Evolutionary conservation across 2,888 invertebrate species (phyloP), one percentile per base, ranked within the genome.

Genomic region (Yponomeuta sedellus): DNA sequence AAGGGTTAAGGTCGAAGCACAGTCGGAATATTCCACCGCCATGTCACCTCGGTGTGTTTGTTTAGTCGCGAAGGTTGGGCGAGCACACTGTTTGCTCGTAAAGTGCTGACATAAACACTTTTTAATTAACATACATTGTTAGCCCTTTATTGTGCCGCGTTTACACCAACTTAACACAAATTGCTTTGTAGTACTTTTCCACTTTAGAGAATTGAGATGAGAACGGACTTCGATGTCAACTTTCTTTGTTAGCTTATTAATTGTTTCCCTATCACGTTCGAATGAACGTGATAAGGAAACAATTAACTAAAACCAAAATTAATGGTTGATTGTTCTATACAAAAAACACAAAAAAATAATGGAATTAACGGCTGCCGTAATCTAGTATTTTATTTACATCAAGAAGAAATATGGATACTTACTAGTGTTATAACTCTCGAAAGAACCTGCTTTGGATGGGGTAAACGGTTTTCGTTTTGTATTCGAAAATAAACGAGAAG

Each of bases 101-200:
- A 52, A 52, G 44, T 52, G 16, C 44, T 52, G 44, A 52, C 44
- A 52, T 52, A 52, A 52, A 59, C 59, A 59, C 59, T 59, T 59
- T 59, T 59, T 59, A 59, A 59, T 59, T 59, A 59, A 20, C 59
- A 20, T 59, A 20, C 59, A 25, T 59, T 59, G 25, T 11, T 52
- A 52, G 44, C 44, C 44, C 44, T 52, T 16, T 52, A 52, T 52
- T 16, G 12, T 16, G 44, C 16, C 44, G 12, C 44, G 1, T 52
- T 52, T 52, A 52, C 16, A 52, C 44, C 16, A 52, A 52, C 16
- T 8, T 12, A 52, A 52, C 16, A 16, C 16, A 12, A 16, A 16
- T 52, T 4, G 16, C 12, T 16, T 12, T 52, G 16, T 12, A 16
- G 1, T 52, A 16, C 44, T 3, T 52, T 16, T 52, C 16, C 2